Conservation (phyloP, 2,113 vertebrate species). For the Haliaeetus leucogaster region DNA sequence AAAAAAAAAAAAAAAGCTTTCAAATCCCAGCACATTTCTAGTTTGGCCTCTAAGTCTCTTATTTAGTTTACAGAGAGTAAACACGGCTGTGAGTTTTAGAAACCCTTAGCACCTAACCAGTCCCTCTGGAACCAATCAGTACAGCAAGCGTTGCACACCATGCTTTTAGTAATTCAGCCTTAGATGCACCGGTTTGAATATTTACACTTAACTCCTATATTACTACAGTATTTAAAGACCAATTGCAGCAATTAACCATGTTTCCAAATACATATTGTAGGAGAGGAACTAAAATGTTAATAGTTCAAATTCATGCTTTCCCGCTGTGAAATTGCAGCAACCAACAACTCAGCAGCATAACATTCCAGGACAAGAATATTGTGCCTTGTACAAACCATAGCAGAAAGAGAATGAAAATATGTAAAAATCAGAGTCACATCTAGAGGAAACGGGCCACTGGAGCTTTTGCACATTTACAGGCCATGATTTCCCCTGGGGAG, state of each 20-base stretch:
- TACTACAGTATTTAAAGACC: not conserved
- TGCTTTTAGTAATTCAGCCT: not conserved
- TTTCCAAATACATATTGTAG: not conserved
- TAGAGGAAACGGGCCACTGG: not conserved
- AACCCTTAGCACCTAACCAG: not conserved
- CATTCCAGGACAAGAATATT: not conserved
- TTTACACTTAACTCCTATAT: not conserved
- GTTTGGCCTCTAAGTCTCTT: not conserved
- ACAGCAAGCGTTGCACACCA: not conserved
- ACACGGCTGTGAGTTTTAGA: not conserved
- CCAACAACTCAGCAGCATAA: not conserved
- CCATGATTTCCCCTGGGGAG: not conserved
- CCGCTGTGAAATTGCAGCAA: not conserved
- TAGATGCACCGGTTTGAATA: not conserved
- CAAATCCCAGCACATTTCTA: not conserved
- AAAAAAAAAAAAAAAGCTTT: not conserved
- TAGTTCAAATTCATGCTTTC: not conserved
- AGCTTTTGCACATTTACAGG: not conserved
- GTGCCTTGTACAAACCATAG: not conserved
- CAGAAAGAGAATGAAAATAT: not conserved
- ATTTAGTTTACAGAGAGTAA: not conserved
- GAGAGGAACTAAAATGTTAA: not conserved
- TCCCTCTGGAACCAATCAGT: conserved; percentile 17
- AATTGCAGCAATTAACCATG: not conserved
- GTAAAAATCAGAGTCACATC: not conserved